Evolutionary conservation across 2,888 invertebrate species (phyloP), one percentile per base, ranked within the genome.

Genomic region (Cylindroiulus punctatus): DNA sequence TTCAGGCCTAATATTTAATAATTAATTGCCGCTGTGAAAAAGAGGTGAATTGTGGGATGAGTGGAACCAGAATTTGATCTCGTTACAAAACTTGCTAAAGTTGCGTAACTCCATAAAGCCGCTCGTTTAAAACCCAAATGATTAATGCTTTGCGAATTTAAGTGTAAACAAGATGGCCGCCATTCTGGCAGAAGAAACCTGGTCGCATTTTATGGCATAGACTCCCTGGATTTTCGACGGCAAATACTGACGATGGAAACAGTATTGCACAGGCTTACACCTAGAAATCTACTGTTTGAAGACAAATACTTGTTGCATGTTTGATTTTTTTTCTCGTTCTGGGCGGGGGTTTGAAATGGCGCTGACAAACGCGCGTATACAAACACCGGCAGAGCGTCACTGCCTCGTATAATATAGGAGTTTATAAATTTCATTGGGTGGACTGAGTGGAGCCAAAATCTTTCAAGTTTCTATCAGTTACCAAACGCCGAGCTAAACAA

Each of bases 341-440:
- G 40, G 57, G 57, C 22, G 57, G 22, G n/a, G 57, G 57, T 3
- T n/a, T 57, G n/a, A n/a, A 57, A n/a, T 57, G 57, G n/a, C 57
- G 57, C 22, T 57, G 57, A 57, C 19, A 57, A n/a, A 57, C 19
- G 19, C 5, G 4, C n/a, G 8, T 57, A 57, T 57, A 57, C 57
- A 57, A 57, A 57, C 14, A 19, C 22, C n/a, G 57, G 3, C 4
- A 57, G 57, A 57, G 57, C 57, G 57, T n/a, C 57, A 57, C 14
- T 8, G 57, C 57, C 19, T 57, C 57, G 57, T 57, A 57, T 40
- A 7, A 8, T 40, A n/a, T 57, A 57, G 57, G 57, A n/a, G 57
- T 57, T n/a, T 57, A 57, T 57, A 57, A 57, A 57, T 57, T 57
- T 57, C 57, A 57, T 57, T n/a, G 22, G n/a, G n/a, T 57, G 57